Base-by-base conservation (phyloP, 2,888 invertebrate genomes). In the Euplagia quadripunctaria region DNA sequence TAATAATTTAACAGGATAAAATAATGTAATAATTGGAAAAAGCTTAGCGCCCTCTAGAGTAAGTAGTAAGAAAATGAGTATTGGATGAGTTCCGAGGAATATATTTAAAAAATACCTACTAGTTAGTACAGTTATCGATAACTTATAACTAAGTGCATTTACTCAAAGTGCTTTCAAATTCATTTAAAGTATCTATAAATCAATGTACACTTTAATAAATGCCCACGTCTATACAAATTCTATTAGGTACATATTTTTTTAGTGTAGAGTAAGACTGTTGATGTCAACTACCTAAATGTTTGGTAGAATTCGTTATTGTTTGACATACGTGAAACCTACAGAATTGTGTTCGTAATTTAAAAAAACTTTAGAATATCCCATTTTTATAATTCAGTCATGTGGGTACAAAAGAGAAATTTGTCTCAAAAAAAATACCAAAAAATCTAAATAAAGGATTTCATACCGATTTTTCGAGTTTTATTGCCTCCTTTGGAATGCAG, bases 391-490 rank as follows among this genome's bases (percentile, higher is more conserved):
- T 86, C 88, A 86, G 83, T 88, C 86, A 87, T 88, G 88, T 89
- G 91, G 90, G 89, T 92, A 90, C 87, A 87, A 88, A 31, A 87
- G 83, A 88, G 86, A 86, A 90, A 91, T 88, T 85, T 93, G 93
- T 93, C 93, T 93, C 93, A 93, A 93, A 94, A 91, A 94, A 91
- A 93, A 92, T 92, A 93, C 92, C 92, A 93, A 94, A 94, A 94
- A 94, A 92, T 79, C 84, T 78, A 88, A 93, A 94, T 93, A 94
- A 94, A 93, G 89, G 89, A 92, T 93, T 94, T 94, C 94, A 88
- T 93, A 94, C 89, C 92, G 90, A 90, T 81, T 75, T 75, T 72
- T 74, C 31, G 79, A 77, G 73, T 88, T 91, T 90, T 85, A 85
- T 80, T 88, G 78, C 69, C 31, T 8, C 11, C n/a, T 55, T 43